Evolutionary conservation across 1,140 invertebrate genomes (phyloP), one percentile per base, ranked within the genome.

Genomic region (Drosophila azteca): DNA sequence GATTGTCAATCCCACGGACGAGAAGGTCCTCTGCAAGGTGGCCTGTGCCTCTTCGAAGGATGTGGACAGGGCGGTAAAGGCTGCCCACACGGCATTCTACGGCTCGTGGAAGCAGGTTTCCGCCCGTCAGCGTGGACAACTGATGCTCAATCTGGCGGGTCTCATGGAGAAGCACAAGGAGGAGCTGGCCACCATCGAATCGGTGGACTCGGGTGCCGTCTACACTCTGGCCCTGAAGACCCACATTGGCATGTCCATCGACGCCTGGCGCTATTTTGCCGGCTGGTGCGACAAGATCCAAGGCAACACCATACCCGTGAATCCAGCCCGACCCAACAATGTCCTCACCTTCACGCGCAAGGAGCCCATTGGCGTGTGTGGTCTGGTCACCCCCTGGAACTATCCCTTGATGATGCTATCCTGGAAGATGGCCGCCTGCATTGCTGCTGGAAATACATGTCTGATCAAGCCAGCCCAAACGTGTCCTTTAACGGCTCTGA

Each of bases 391-490:
- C 4, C 98, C 98, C 0, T 99, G 98, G 98, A 99, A 99, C 91
- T 99, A 99, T 90, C 98, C 98, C 0, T 90, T 99, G 7, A 95
- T 99, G 94, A 99, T 99, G 98, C 93, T 98, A n/a, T 97, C 98
- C 0, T 99, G 98, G 98, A 99, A 99, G 90, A 96, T 99, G 94
- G 98, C 97, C 0, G 98, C 98, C 0, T 99, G 98, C 70, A 93
- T 99, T 17, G 96, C 97, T 0, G 97, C 97, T 17, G 98, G 98
- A 9, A 99, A 99, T 82, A 97, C 95, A 0, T 95, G 98, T 11
- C 95, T 99, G 0, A 96, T 99, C 93, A 99, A 99, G 92, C 96
- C 97, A 0, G 98, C 98, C 0, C 97, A 98, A 88, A 96, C 97
- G 13, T 96, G 95, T 49, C 97, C 98, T 0, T 92, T 99, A 11